Evolutionary conservation across 2,888 invertebrate genomes (phyloP).

Genomic region (Cephus runcator): DNA sequence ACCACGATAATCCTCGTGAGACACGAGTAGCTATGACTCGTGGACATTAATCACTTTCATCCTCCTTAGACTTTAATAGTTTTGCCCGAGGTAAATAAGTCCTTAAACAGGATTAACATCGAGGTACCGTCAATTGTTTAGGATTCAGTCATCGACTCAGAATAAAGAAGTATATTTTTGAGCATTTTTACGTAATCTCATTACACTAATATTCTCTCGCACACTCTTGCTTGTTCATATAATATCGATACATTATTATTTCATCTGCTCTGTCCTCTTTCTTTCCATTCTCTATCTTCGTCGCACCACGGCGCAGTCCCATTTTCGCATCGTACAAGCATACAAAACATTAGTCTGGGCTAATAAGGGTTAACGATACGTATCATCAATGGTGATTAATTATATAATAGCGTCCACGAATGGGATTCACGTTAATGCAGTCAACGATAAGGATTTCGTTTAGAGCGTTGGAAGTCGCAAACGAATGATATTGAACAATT

Average conservation of each 20-base stretch:
- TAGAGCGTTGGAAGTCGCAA: neutral
- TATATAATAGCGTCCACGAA: neutral
- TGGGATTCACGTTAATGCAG: neutral
- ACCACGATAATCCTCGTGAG: neutral
- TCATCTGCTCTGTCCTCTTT: neutral
- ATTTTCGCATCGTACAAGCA: neutral
- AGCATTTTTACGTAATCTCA: neutral
- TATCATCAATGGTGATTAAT: neutral
- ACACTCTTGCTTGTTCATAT: neutral
- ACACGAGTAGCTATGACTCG: neutral
- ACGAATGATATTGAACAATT: neutral
- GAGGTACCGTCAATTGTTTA: neutral
- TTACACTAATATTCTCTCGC: neutral
- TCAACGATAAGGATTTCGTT: neutral
- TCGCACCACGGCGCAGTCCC: neutral
- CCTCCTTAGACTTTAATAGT: neutral
- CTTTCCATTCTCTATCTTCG: neutral
- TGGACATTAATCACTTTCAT: neutral
- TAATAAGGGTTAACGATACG: neutral
- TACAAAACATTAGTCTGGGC: neutral
- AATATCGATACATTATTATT: neutral
- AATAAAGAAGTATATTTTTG: slow-evolving; percentile 3
- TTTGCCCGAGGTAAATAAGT: neutral
- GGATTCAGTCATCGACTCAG: neutral
- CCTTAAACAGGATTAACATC: neutral